Conservation (phyloP, 2,113 vertebrate species). For the Xiphophorus hellerii region DNA sequence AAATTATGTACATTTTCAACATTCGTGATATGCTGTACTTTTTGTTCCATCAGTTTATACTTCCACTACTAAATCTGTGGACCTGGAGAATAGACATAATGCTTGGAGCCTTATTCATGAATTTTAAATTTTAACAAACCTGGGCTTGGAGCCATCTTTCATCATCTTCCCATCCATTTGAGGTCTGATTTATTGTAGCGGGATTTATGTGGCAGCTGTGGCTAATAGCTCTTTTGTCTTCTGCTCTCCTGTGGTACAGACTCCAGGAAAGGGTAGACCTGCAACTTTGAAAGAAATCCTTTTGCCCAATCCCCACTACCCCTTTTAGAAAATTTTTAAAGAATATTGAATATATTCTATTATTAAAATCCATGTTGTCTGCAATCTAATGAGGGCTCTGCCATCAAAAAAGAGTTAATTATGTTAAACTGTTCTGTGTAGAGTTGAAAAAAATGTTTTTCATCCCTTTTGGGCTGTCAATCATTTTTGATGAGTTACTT, state of each 20-base stretch:
- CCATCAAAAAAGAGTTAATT: background rate
- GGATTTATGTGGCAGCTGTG: conserved; percentile 37
- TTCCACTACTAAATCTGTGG: conserved; percentile 3
- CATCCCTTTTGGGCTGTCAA: background rate
- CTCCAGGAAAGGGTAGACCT: background rate
- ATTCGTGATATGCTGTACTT: background rate
- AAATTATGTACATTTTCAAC: conserved; percentile 18
- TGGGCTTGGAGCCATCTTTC: conserved; percentile 41
- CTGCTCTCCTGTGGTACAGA: conserved; percentile 39
- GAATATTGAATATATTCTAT: background rate
- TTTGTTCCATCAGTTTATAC: background rate
- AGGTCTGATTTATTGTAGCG: conserved; percentile 60
- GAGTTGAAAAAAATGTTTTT: background rate
- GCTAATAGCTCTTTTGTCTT: conserved; percentile 67
- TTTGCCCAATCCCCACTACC: background rate
- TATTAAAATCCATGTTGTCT: background rate
- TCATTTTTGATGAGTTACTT: conserved; percentile 5
- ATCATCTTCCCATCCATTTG: conserved; percentile 52
- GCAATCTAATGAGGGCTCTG: background rate
- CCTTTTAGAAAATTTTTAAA: background rate
- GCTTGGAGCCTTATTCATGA: conserved; percentile 46
- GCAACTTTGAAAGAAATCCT: conserved; percentile 1
- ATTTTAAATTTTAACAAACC: conserved; percentile 58
- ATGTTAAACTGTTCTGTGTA: background rate
- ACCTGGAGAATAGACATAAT: conserved; percentile 29